A percentile compares a stretch with the other conserved stretches of the same genome.
These are phyloP conservation scores for Lasiurus cinereus DNA, from an alignment of 2,113 vertebrate genomes.

Conservation along the genomic window DNA sequence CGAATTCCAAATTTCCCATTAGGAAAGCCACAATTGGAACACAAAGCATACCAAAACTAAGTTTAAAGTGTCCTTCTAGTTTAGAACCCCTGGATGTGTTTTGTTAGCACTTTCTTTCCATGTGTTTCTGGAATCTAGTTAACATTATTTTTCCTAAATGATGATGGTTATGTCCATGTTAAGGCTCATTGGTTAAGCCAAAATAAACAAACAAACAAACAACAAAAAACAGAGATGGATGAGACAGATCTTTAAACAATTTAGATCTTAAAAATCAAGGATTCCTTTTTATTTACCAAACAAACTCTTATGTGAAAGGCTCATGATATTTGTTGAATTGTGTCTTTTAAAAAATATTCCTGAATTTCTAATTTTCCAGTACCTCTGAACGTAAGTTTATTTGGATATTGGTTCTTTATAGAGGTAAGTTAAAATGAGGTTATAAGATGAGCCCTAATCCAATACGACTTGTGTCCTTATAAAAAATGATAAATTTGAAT, in stretches of 20 bases:
- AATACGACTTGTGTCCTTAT: not conserved
- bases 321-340: not conserved
- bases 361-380: no score
- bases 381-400: not conserved
- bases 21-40: no score
- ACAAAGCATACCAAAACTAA: no score
- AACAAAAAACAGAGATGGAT: not conserved
- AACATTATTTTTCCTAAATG: not conserved
- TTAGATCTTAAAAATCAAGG: not conserved
- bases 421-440: not conserved
- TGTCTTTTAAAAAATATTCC: not conserved
- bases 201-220: not conserved
- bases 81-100: no score
- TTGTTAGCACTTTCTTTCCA: not conserved
- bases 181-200: not conserved
- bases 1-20: no score
- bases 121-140: not conserved
- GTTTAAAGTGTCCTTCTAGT: no score
- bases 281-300: not conserved
- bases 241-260: not conserved
- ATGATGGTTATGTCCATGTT: not conserved
- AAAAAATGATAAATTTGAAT: not conserved
- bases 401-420: not conserved
- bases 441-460: not conserved
- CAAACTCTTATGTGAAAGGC: not conserved